These are phyloP conservation scores for Amphilophus citrinellus DNA, from an alignment of 2,113 vertebrate genomes.

Conservation along the genomic window DNA sequence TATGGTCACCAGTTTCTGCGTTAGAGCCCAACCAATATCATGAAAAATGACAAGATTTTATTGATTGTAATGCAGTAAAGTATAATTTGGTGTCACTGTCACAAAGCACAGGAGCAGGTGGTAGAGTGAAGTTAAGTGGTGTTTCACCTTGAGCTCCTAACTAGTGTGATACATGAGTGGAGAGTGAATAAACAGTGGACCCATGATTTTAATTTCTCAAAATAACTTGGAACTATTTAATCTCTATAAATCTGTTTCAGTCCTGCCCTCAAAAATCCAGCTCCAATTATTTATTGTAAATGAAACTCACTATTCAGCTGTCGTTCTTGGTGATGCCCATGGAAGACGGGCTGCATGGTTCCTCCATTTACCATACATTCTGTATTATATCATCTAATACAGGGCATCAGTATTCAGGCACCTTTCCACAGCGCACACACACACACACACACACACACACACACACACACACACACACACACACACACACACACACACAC, in stretches of 20 bases:
- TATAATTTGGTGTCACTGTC: not conserved
- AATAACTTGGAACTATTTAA: not conserved
- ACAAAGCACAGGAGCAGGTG: not conserved
- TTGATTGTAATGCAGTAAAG: not conserved
- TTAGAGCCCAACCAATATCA: not conserved
- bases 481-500: not conserved
- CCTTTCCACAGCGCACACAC: not conserved
- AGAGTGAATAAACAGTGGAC: not conserved
- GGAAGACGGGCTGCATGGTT: not conserved
- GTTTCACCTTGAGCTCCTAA: not conserved
- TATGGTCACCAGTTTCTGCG: no score
- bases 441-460: not conserved
- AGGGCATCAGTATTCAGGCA: not conserved
- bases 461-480: not conserved
- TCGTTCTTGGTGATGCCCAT: not conserved
- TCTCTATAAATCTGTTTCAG: not conserved
- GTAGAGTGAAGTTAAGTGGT: not conserved
- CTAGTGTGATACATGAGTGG: rapidly evolving
- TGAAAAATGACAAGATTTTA: not conserved
- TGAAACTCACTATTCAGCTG: not conserved
- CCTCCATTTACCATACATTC: not conserved
- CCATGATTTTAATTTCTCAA: not conserved
- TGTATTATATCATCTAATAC: not conserved
- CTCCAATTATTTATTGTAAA: not conserved
- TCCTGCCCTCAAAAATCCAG: not conserved